A percentile compares a stretch with the other conserved stretches of the same genome.
phyloP scores from a whole-genome alignment of 1,140 invertebrate genomes.

The Sycophila sp. region DNA sequence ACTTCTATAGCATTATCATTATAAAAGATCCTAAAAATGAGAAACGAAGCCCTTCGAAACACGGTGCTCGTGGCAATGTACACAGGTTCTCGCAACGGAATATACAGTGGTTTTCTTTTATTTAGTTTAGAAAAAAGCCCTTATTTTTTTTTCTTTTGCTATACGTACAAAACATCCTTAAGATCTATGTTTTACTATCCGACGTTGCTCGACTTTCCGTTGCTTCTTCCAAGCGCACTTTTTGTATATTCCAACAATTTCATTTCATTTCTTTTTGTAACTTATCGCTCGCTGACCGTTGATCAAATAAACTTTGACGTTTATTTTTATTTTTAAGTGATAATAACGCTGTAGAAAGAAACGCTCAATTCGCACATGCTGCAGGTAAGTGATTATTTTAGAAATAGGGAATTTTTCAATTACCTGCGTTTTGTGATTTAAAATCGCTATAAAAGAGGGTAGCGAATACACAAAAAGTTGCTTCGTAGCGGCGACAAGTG shows the following conservation, averaged over 20 bases:
- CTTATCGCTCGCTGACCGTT: no score
- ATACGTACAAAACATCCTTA: constrained; percentile 31
- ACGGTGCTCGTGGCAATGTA: constrained; percentile 41
- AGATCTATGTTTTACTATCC: constrained; percentile 27
- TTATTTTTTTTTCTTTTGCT: constrained; percentile 18
- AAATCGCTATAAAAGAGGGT: no score
- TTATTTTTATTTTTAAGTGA: no score
- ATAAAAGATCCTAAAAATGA: constrained; percentile 24
- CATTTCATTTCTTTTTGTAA: no score
- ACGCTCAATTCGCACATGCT: no score
- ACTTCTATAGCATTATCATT: constrained; percentile 28
- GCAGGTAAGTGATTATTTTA: no score
- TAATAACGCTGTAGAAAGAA: no score
- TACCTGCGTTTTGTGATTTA: no score
- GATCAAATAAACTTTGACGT: no score
- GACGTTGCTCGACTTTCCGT: neutral
- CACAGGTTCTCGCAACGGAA: constrained; percentile 49
- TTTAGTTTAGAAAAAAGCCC: constrained; percentile 35
- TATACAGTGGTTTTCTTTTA: constrained; percentile 46
- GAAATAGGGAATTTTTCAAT: no score
- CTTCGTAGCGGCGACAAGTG: neutral
- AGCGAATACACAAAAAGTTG: constrained; percentile 13
- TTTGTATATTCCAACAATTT: constrained; percentile 5
- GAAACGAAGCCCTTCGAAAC: constrained; percentile 26
- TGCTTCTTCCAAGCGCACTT: neutral